Evolutionary conservation across 2,797 vertebrate genomes (phyloP).

Genomic region (Sebastes umbrosus): DNA sequence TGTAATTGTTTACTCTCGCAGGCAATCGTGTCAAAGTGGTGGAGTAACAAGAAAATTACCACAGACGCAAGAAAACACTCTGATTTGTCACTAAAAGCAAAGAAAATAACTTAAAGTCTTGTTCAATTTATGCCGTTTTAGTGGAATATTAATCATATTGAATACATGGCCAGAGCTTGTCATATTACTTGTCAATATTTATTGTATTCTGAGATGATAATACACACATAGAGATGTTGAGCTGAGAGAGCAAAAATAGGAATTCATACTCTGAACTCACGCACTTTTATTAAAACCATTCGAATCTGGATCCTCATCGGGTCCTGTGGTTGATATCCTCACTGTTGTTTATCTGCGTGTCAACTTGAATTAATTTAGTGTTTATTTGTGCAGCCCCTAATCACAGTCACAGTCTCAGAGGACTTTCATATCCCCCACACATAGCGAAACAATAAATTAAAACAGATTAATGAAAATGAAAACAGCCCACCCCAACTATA

Average conservation of each 20-base stretch:
- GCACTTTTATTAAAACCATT: slow-evolving; percentile 34
- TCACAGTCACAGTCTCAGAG: slow-evolving; percentile 38
- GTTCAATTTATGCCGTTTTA: slow-evolving; percentile 21
- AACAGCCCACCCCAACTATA: not conserved
- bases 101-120: slow-evolving; percentile 1
- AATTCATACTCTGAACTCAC: not conserved
- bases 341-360: slow-evolving; percentile 45
- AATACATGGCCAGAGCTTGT: slow-evolving; percentile 17
- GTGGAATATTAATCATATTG: slow-evolving; percentile 13
- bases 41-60: slow-evolving; percentile 26
- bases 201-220: slow-evolving; percentile 1
- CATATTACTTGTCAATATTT: not conserved
- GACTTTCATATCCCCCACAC: slow-evolving; percentile 31
- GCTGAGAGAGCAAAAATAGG: slow-evolving; percentile 18
- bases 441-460: slow-evolving; percentile 40
- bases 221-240: not conserved
- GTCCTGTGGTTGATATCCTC: slow-evolving; percentile 24
- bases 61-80: slow-evolving; percentile 42
- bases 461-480: slow-evolving; percentile 50
- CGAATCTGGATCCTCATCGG: slow-evolving; percentile 21
- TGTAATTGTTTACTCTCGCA: slow-evolving; percentile 72
- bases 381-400: slow-evolving; percentile 40
- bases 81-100: slow-evolving; percentile 45
- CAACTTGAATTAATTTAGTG: slow-evolving; percentile 46
- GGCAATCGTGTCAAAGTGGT: slow-evolving; percentile 39